phyloP scores from a whole-genome alignment of 2,113 vertebrate genomes.

The Glaucidium brasilianum region DNA sequence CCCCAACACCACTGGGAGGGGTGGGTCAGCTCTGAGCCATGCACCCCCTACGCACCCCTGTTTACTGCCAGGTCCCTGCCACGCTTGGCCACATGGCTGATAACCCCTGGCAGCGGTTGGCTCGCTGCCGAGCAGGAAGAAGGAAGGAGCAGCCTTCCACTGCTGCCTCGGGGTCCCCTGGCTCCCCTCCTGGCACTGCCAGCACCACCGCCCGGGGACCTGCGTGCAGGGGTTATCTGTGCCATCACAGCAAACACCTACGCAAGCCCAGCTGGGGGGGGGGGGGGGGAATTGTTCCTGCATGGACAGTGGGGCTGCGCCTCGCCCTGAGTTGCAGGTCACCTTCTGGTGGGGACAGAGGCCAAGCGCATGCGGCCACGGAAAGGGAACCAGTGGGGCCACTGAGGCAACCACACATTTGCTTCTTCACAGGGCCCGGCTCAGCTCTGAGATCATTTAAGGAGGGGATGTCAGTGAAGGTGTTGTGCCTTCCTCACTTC shows the following conservation, averaged over 20 bases:
- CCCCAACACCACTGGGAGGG: neutral
- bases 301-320: rapidly evolving
- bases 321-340: neutral
- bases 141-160: neutral
- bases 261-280: neutral
- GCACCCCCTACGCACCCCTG: rapidly evolving
- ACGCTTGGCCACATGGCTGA: neutral
- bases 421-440: neutral
- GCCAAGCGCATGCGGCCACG: rapidly evolving
- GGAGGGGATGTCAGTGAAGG: rapidly evolving
- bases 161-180: neutral
- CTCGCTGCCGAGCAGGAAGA: slow-evolving; percentile 14
- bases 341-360: neutral
- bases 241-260: neutral
- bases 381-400: neutral
- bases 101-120: slow-evolving; percentile 15
- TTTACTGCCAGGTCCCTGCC: neutral
- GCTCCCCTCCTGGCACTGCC: neutral
- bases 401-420: neutral
- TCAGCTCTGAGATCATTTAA: neutral
- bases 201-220: neutral
- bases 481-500: neutral
- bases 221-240: neutral
- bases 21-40: neutral
- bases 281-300: neutral